A percentile compares a stretch with the other conserved stretches of the same genome.
Conservation (phyloP, 2,797 vertebrate species). For the Poeciliopsis turneri region DNA sequence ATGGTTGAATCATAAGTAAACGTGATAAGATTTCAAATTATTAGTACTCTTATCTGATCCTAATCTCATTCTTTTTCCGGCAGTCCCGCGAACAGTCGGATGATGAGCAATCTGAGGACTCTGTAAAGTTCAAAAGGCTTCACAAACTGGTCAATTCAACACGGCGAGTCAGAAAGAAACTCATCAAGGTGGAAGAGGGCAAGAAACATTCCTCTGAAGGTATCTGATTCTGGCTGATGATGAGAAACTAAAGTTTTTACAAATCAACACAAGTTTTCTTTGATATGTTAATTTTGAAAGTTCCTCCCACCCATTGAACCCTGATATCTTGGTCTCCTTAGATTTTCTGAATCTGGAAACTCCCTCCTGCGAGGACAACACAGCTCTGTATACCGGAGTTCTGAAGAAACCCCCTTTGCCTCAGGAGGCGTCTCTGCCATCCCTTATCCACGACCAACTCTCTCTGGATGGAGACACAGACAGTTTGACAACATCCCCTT, state of each 20-base stretch:
- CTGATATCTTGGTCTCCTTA: conserved; percentile 37
- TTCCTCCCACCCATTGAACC: not conserved
- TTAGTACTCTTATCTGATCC: not conserved
- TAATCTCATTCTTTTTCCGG: conserved; percentile 13
- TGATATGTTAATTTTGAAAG: not conserved
- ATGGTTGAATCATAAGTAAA: not conserved
- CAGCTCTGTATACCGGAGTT: conserved; percentile 92
- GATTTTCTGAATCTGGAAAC: conserved; percentile 86
- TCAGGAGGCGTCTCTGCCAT: conserved; percentile 82
- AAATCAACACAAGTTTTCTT: not conserved
- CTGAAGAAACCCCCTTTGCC: conserved; percentile 88
- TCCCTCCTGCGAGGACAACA: conserved; percentile 86
- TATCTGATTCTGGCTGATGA: conserved; percentile 61
- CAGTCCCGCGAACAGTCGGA: conserved; percentile 98
- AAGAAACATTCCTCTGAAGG: conserved; percentile 93
- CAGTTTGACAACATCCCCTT: conserved; percentile 89
- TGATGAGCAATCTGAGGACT: conserved; percentile 96
- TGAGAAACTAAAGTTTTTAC: conserved; percentile 3
- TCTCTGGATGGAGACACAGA: conserved; percentile 87
- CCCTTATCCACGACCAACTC: conserved; percentile 85
- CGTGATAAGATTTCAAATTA: not conserved
- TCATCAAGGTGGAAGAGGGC: conserved; percentile 96
- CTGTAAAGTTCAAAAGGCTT: conserved; percentile 96
- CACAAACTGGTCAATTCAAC: conserved; percentile 99
- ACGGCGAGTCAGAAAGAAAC: conserved; percentile 95